phyloP scores from a whole-genome alignment of 2,113 vertebrate genomes.

The Colossoma macropomum region DNA sequence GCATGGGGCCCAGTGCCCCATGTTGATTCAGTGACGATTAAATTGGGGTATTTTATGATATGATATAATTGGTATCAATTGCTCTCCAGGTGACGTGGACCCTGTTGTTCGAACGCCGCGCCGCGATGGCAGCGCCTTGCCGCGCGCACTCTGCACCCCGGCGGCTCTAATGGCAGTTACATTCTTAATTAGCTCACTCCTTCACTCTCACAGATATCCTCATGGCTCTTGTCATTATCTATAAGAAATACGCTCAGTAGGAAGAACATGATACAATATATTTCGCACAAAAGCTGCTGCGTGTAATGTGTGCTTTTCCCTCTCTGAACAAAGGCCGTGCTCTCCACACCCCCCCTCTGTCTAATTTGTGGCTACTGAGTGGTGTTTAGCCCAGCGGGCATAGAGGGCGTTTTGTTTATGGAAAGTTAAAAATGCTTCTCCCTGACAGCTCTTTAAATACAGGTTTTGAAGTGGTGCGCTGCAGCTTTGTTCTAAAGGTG shows the following conservation, averaged over 20 bases:
- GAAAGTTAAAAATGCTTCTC: constrained; percentile 77
- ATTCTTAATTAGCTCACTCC: constrained; percentile 65
- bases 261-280: constrained; percentile 66
- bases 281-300: constrained; percentile 65
- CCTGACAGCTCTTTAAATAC: constrained; percentile 68
- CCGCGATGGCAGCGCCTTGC: constrained; percentile 56
- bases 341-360: constrained; percentile 33
- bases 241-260: constrained; percentile 64
- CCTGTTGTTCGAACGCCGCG: constrained; percentile 61
- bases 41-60: constrained; percentile 70
- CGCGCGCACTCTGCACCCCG: constrained; percentile 55
- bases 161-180: constrained; percentile 51
- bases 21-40: constrained; percentile 67
- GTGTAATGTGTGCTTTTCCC: constrained; percentile 61
- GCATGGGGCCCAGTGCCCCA: constrained; percentile 58
- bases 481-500: constrained; percentile 53
- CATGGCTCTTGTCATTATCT: constrained; percentile 62
- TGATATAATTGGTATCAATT: constrained; percentile 70
- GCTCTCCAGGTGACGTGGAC: constrained; percentile 63
- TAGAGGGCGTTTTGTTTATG: constrained; percentile 74
- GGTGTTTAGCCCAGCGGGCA: constrained; percentile 81
- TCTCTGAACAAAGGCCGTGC: constrained; percentile 38
- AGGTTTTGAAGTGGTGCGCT: constrained; percentile 69
- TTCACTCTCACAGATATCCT: constrained; percentile 58
- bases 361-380: constrained; percentile 56